phyloP scores from a whole-genome alignment of 2,888 invertebrate genomes.

The Meganola albula region DNA sequence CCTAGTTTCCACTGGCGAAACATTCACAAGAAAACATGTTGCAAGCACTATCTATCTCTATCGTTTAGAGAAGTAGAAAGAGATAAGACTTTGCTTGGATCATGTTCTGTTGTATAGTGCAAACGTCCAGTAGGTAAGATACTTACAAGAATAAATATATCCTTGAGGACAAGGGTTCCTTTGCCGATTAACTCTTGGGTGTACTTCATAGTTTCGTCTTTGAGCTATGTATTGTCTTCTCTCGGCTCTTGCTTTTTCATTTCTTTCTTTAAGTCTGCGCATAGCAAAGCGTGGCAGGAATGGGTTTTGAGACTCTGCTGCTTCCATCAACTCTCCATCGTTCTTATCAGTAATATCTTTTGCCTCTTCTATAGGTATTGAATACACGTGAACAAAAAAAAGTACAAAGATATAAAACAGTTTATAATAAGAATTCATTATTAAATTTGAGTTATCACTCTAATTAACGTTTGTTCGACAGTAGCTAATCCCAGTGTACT shows the following conservation, averaged over 20 bases:
- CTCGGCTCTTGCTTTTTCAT: constrained; percentile 46
- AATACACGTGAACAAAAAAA: constrained; percentile 28
- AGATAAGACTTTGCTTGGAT: no score
- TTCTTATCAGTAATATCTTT: constrained; percentile 12
- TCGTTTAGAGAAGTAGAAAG: no score
- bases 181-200: constrained; percentile 28
- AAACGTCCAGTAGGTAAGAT: no score
- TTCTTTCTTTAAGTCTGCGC: constrained; percentile 54
- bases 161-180: constrained; percentile 27
- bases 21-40: no score
- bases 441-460: neutral
- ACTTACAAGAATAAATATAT: no score
- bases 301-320: constrained; percentile 59
- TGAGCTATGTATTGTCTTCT: constrained; percentile 41
- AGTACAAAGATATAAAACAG: constrained; percentile 33
- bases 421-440: constrained; percentile 34
- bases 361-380: constrained; percentile 39
- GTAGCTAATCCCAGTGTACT: constrained; percentile 49
- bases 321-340: constrained; percentile 55
- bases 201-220: constrained; percentile 39
- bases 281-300: constrained; percentile 66
- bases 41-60: no score
- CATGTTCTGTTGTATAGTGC: no score
- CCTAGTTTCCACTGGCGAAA: no score
- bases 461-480: neutral